These are phyloP conservation scores for Bombus cullumanus DNA, from an alignment of 1,140 invertebrate species.

Conservation along the genomic window DNA sequence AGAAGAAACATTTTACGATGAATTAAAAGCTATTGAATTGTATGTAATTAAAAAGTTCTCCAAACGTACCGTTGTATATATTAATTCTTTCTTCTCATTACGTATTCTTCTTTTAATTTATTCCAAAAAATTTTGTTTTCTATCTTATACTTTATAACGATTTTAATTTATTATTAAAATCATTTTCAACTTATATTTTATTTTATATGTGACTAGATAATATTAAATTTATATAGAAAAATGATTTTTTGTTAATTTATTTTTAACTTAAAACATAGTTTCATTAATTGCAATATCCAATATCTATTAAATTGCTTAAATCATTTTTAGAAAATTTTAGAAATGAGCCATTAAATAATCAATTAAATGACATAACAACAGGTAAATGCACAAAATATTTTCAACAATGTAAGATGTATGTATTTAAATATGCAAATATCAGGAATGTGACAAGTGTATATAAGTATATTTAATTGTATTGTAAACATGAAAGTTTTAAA, in stretches of 20 bases:
- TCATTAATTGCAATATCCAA: background rate
- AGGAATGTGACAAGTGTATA: conserved; percentile 4
- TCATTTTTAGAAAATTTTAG: background rate
- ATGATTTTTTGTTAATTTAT: conserved; percentile 13
- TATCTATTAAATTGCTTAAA: background rate
- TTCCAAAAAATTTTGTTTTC: background rate
- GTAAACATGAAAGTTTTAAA: background rate
- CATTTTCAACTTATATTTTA: background rate
- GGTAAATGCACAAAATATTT: conserved; percentile 21
- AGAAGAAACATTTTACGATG: background rate
- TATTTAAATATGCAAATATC: background rate
- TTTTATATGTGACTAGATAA: conserved; percentile 1
- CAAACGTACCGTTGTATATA: background rate
- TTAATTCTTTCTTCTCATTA: conserved; percentile 4
- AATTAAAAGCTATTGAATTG: background rate
- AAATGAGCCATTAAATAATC: background rate
- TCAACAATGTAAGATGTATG: background rate
- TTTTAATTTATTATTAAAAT: background rate
- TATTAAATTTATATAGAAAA: background rate
- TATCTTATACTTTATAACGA: background rate
- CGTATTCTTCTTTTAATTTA: conserved; percentile 3
- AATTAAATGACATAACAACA: background rate
- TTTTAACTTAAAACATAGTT: background rate
- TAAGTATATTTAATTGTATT: conserved; percentile 10
- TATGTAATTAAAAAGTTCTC: background rate